Conservation (phyloP, 2,888 invertebrate species). For the Zaprionus lineosus region DNA sequence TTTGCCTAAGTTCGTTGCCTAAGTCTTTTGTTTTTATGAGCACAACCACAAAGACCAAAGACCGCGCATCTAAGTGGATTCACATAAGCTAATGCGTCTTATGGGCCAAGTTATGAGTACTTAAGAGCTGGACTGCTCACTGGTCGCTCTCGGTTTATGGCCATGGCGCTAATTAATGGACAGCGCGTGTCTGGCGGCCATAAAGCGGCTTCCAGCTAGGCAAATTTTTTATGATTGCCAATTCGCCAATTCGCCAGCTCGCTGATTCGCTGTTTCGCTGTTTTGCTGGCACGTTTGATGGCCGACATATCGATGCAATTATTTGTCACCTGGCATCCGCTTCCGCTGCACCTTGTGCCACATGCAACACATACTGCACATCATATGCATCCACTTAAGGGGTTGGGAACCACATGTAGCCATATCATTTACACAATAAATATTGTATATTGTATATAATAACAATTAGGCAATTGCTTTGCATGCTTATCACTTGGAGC, state of each 20-base stretch:
- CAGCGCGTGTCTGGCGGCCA: slow-evolving; percentile 56
- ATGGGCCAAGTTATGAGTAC: slow-evolving; percentile 36
- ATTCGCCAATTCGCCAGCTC: slow-evolving; percentile 9
- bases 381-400: too few species aligned
- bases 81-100: slow-evolving; percentile 1
- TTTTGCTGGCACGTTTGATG: slow-evolving; percentile 32
- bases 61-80: slow-evolving; percentile 10
- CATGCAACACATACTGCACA: too few species aligned
- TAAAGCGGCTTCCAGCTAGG: slow-evolving; percentile 50
- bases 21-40: slow-evolving; percentile 70
- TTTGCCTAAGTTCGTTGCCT: slow-evolving; percentile 58
- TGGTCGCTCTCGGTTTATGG: slow-evolving; percentile 37
- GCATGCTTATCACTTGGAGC: slow-evolving; percentile 33
- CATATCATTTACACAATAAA: slow-evolving; percentile 26
- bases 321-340: slow-evolving; percentile 58
- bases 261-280: slow-evolving; percentile 19
- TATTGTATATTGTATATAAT: slow-evolving; percentile 16
- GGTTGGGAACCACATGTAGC: too few species aligned
- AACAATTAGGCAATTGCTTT: slow-evolving; percentile 20
- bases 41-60: slow-evolving; percentile 29
- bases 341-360: slow-evolving; percentile 70
- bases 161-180: slow-evolving; percentile 46
- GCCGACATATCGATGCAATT: slow-evolving; percentile 23
- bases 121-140: slow-evolving; percentile 39
- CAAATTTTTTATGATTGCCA: slow-evolving; percentile 30